A percentile compares a stretch with the other conserved stretches of the same genome.
Conservation (phyloP, 2,888 invertebrate genomes). For the Leptodirus hochenwartii region DNA sequence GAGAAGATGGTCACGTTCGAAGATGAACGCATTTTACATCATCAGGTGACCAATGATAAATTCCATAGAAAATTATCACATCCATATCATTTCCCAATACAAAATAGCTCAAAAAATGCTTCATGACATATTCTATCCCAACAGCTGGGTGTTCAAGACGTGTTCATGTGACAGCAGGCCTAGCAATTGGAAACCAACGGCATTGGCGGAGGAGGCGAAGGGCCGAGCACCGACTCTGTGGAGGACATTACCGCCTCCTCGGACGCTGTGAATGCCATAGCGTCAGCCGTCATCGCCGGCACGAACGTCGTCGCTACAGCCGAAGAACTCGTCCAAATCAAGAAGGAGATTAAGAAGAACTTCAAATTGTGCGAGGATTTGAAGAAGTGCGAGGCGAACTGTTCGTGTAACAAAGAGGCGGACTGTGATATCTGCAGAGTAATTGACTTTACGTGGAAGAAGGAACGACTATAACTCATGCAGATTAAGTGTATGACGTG, state of each 20-base stretch:
- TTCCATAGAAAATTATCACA: no score
- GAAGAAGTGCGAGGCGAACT: conserved; percentile 25
- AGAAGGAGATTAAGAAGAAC: conserved; percentile 22
- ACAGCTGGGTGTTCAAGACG: conserved; percentile 46
- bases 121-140: conserved; percentile 11
- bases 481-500: no score
- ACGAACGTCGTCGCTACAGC: not conserved
- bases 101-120: conserved; percentile 7
- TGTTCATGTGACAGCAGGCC: conserved; percentile 59
- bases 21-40: conserved; percentile 50
- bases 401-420: conserved; percentile 25
- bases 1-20: conserved; percentile 72
- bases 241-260: no score
- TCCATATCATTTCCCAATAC: no score
- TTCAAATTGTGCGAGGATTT: conserved; percentile 26
- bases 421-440: conserved; percentile 28
- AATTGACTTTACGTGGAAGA: conserved; percentile 26
- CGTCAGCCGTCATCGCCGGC: not conserved
- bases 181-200: conserved; percentile 20
- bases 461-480: conserved; percentile 22
- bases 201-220: conserved; percentile 8
- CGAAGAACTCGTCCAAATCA: conserved; percentile 10
- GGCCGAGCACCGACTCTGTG: no score
- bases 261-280: not conserved
- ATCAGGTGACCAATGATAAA: no score